Conservation (phyloP, 1,140 invertebrate genomes). For the Nephila pilipes region DNA sequence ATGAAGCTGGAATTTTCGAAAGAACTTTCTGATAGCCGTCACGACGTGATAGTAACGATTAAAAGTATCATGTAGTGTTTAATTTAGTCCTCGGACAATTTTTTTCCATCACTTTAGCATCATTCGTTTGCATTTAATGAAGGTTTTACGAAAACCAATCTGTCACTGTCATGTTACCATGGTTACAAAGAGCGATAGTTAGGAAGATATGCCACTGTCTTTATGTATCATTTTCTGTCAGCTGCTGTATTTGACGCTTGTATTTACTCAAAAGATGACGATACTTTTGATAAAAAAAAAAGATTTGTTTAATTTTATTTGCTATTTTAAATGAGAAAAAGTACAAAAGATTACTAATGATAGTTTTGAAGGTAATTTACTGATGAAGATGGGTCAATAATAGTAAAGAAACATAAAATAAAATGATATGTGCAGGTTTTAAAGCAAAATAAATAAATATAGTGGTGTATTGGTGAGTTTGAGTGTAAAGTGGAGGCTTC, state of each 20-base stretch:
- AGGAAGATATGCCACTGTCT: neutral
- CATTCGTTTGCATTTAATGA: conserved; percentile 54
- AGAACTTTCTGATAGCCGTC: neutral
- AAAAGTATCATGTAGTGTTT: conserved; percentile 47
- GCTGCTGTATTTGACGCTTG: neutral
- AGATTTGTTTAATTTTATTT: too few species aligned
- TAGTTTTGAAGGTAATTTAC: too few species aligned
- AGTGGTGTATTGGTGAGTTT: too few species aligned
- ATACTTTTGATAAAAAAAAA: too few species aligned
- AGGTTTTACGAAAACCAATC: conserved; percentile 45
- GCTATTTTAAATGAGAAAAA: too few species aligned
- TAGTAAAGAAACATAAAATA: too few species aligned
- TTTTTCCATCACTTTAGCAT: conserved; percentile 37
- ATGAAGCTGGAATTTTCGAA: neutral
- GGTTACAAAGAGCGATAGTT: conserved; percentile 1
- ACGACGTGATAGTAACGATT: conserved; percentile 41
- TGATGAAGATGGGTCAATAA: too few species aligned
- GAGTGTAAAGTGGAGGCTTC: too few species aligned
- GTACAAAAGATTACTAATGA: too few species aligned
- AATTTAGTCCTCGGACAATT: conserved; percentile 7
- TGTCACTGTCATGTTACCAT: conserved; percentile 48
- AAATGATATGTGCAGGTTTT: too few species aligned
- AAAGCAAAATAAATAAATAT: too few species aligned
- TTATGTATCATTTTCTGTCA: neutral
- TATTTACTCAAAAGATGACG: too few species aligned